Percentiles rank a stretch among this genome's conserved stretches.
These are phyloP conservation scores for Labeo catla DNA, from an alignment of 2,113 vertebrate genomes.

Conservation along the genomic window DNA sequence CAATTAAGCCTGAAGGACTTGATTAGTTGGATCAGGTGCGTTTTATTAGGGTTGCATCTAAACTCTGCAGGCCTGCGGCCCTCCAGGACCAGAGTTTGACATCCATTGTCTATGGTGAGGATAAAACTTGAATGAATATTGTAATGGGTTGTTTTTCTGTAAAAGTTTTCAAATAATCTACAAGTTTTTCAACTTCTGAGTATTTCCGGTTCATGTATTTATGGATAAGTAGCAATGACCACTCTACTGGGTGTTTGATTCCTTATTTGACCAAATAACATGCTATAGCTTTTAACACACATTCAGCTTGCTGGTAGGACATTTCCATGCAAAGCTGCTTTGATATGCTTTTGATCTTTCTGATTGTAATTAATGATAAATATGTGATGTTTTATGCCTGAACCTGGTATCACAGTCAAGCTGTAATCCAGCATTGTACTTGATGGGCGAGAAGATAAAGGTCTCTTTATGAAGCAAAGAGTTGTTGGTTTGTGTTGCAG, in stretches of 20 bases:
- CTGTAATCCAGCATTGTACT: conserved; percentile 5
- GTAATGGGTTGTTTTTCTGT: no score
- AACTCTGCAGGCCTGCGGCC: no score
- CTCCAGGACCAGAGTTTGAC: no score
- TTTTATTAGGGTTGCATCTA: no score
- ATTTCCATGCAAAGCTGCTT: neutral
- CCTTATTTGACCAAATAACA: neutral
- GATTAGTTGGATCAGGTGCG: no score
- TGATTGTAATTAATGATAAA: conserved; percentile 5
- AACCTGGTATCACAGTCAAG: conserved; percentile 5
- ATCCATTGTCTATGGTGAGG: no score
- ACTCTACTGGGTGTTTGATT: neutral
- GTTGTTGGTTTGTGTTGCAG: conserved; percentile 46
- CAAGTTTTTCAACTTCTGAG: no score
- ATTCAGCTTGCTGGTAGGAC: neutral
- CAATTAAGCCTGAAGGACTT: no score
- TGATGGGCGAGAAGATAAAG: conserved; percentile 18
- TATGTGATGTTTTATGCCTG: neutral
- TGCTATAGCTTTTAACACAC: neutral
- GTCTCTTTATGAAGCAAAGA: conserved; percentile 25
- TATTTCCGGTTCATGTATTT: neutral
- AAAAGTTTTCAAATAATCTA: no score
- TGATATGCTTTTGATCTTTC: conserved; percentile 9
- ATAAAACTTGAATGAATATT: no score
- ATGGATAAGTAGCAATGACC: neutral